Evolutionary conservation across 2,113 vertebrate genomes (phyloP).

Genomic region (Oxyura jamaicensis): DNA sequence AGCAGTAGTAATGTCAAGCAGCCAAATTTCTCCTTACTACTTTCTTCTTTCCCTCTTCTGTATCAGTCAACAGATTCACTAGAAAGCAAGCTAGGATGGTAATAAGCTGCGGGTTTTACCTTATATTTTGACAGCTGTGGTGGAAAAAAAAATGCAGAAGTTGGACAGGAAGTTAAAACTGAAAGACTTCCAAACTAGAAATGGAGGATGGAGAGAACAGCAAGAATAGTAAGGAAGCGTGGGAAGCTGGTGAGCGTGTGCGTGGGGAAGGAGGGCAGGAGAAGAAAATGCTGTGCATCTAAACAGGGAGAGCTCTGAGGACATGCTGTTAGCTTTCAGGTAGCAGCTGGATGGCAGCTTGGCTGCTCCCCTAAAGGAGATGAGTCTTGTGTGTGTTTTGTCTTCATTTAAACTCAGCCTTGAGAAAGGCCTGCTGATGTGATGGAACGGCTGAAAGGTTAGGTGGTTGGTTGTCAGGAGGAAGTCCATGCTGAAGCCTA

Average conservation of each 20-base stretch:
- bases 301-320: background rate
- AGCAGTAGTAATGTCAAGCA: background rate
- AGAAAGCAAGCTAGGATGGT: background rate
- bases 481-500: background rate
- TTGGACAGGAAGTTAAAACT: background rate
- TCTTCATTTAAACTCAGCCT: background rate
- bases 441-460: background rate
- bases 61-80: background rate
- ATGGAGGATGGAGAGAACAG: background rate
- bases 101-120: too few relatives aligned
- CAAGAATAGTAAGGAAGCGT: background rate
- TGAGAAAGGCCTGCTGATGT: background rate
- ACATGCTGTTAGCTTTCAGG: background rate
- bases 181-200: background rate
- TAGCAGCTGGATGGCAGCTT: background rate
- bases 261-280: background rate
- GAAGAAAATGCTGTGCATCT: background rate
- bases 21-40: background rate
- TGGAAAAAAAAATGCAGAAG: background rate
- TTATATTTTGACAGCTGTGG: fast-evolving
- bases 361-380: background rate
- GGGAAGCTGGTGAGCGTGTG: background rate
- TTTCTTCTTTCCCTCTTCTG: background rate
- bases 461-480: background rate
- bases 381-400: background rate